phyloP scores from a whole-genome alignment of 2,797 vertebrate species.

The Macroramphosus scolopax region DNA sequence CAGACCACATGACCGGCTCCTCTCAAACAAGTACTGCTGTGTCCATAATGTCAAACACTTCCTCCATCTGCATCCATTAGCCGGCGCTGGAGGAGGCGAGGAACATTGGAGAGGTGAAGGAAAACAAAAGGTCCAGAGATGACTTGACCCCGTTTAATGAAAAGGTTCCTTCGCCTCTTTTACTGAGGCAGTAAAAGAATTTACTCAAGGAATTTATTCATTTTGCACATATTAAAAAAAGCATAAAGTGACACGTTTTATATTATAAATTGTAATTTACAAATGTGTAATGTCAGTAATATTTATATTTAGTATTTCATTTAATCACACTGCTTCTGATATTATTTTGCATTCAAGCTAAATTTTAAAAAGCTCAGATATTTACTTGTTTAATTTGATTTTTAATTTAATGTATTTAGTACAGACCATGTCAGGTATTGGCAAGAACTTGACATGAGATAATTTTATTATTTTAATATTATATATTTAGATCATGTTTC shows the following conservation, averaged over 20 bases:
- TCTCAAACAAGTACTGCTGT: constrained; percentile 75
- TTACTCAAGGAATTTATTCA: constrained; percentile 25
- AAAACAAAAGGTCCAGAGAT: constrained; percentile 64
- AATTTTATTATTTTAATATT: too few relatives aligned
- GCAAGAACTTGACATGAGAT: too few relatives aligned
- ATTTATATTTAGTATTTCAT: too few relatives aligned
- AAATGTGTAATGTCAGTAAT: too few relatives aligned
- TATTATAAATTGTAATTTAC: too few relatives aligned
- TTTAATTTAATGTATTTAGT: too few relatives aligned
- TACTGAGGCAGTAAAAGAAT: constrained; percentile 7
- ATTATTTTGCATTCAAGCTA: too few relatives aligned
- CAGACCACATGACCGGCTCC: constrained; percentile 66
- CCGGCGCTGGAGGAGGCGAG: constrained; percentile 49
- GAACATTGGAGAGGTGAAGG: constrained; percentile 57
- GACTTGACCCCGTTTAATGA: constrained; percentile 52
- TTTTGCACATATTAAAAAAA: constrained; percentile 5
- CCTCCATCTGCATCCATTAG: constrained; percentile 73
- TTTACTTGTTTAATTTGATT: background rate
- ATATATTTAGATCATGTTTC: too few relatives aligned
- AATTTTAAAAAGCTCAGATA: too few relatives aligned
- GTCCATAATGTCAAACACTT: constrained; percentile 76
- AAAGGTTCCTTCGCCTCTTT: constrained; percentile 59
- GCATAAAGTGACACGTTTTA: too few relatives aligned
- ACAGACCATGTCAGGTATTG: too few relatives aligned
- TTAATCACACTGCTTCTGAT: too few relatives aligned